Conservation (phyloP, 2,113 vertebrate genomes). For the Chauna torquata region DNA sequence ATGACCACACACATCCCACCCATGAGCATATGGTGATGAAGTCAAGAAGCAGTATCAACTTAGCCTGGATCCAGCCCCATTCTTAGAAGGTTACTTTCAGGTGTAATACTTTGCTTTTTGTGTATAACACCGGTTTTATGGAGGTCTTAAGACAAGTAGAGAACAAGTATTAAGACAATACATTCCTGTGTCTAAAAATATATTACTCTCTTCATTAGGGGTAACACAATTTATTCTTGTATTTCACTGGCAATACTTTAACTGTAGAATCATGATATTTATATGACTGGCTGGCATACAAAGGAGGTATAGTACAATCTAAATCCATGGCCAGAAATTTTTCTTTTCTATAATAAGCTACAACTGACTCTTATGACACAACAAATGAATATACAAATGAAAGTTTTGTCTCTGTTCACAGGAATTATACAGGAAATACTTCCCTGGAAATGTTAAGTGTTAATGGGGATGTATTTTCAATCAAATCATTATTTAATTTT, state of each 20-base stretch:
- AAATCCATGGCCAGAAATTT: background rate
- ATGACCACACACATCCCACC: background rate
- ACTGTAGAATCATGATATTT: background rate
- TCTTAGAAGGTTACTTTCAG: background rate
- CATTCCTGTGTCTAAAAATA: background rate
- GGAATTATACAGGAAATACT: background rate
- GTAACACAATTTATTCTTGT: background rate
- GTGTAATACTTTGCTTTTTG: background rate
- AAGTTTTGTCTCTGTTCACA: background rate
- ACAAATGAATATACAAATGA: background rate
- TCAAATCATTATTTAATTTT: constrained; percentile 21
- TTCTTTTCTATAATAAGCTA: background rate
- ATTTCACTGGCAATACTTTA: background rate
- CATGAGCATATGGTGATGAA: background rate
- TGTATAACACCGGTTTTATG: background rate
- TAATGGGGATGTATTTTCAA: background rate
- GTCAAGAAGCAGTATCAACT: background rate
- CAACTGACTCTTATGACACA: background rate
- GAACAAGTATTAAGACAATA: too few species aligned
- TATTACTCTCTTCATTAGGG: background rate
- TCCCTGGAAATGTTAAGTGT: constrained; percentile 6
- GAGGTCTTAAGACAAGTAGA: too few species aligned
- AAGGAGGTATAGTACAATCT: background rate
- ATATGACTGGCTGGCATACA: background rate
- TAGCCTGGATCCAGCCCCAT: background rate